These are phyloP conservation scores for Tachysurus vachellii DNA, from an alignment of 2,113 vertebrate species.

Conservation along the genomic window DNA sequence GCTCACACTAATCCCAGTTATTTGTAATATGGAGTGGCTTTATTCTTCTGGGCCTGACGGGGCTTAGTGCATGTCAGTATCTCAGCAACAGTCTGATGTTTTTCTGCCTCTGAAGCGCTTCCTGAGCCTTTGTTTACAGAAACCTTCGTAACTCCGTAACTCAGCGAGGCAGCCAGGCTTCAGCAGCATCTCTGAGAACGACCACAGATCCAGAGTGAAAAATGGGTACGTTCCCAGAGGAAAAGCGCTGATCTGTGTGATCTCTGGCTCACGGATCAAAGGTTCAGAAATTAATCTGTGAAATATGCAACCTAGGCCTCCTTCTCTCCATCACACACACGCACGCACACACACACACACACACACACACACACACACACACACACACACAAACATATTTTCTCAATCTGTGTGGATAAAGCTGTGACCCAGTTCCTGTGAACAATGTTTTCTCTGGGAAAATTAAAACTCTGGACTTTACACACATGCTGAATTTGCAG, in stretches of 20 bases:
- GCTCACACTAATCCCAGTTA: not conserved
- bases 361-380: not conserved
- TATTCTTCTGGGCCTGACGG: not conserved
- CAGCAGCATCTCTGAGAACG: not conserved
- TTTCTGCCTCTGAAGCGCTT: not conserved
- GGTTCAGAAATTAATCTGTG: conserved; percentile 13
- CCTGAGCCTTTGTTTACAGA: not conserved
- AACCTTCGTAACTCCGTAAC: not conserved
- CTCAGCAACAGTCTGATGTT: not conserved
- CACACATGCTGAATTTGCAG: not conserved
- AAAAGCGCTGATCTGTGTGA: conserved; percentile 20
- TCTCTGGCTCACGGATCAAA: conserved; percentile 31
- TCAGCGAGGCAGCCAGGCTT: not conserved
- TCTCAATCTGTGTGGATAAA: conserved; percentile 3
- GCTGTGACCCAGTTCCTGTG: conserved; percentile 1
- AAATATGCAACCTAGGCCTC: conserved; percentile 29
- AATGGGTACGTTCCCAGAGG: conserved; percentile 45
- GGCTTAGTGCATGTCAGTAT: not conserved
- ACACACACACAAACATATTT: not conserved
- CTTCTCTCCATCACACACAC: not conserved
- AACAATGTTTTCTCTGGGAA: conserved; percentile 28
- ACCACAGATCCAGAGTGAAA: conserved; percentile 26
- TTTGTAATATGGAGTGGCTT: conserved; percentile 13
- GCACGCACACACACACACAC: not conserved
- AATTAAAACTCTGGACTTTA: conserved; percentile 11